phyloP scores from a whole-genome alignment of 2,797 vertebrate genomes.

The Rachycentron canadum region DNA sequence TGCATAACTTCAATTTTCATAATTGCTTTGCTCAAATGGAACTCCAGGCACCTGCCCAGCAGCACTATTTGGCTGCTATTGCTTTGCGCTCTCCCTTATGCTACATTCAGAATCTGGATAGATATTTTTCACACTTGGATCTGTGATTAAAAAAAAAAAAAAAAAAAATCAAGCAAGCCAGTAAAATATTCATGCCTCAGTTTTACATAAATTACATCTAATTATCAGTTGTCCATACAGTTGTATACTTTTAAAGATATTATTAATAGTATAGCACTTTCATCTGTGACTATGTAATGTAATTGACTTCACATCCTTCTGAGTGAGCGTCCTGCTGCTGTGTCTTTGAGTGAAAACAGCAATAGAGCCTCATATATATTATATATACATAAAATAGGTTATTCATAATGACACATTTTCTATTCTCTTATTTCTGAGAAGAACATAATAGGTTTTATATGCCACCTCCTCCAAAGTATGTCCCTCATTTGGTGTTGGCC shows the following conservation, averaged over 20 bases:
- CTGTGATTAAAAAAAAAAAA: constrained; percentile 37
- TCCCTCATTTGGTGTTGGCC: constrained; percentile 11
- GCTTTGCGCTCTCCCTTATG: constrained; percentile 52
- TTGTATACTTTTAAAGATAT: constrained; percentile 69
- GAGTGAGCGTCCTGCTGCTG: constrained; percentile 24
- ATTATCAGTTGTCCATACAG: constrained; percentile 76
- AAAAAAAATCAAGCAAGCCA: constrained; percentile 24
- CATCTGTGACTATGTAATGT: constrained; percentile 71
- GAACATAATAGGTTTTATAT: constrained; percentile 2
- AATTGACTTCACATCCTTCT: constrained; percentile 63
- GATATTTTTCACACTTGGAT: constrained; percentile 69
- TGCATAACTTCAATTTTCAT: constrained; percentile 87
- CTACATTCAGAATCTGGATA: constrained; percentile 68
- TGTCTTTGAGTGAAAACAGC: constrained; percentile 12
- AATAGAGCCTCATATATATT: neutral
- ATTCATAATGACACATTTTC: neutral
- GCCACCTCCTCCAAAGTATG: neutral
- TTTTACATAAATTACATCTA: constrained; percentile 75
- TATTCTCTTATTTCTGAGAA: constrained; percentile 20
- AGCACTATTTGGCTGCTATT: constrained; percentile 68
- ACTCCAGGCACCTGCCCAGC: constrained; percentile 78
- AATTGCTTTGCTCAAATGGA: constrained; percentile 84
- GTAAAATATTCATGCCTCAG: constrained; percentile 73
- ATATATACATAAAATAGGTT: too few species aligned
- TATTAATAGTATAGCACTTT: constrained; percentile 72